Conservation (phyloP, 1,140 invertebrate species). For the Portunus trituberculatus region DNA sequence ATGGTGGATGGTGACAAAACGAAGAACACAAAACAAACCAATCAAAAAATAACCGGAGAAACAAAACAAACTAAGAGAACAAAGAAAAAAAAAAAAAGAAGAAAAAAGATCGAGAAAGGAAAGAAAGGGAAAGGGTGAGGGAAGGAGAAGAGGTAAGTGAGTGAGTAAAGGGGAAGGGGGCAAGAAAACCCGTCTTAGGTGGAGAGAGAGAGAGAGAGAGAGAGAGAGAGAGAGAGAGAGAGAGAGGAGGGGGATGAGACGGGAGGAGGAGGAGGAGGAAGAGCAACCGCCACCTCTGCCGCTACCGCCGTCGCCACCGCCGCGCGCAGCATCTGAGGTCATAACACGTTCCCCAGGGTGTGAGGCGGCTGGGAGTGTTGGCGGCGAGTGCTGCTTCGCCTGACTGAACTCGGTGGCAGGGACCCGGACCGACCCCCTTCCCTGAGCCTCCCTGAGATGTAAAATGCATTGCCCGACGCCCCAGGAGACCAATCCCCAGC, state of each 20-base stretch:
- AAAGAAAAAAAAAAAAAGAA: neutral
- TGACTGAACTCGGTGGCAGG: neutral
- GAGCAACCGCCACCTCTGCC: neutral
- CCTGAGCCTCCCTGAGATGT: conserved; percentile 48
- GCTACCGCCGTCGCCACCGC: neutral
- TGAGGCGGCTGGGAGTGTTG: neutral
- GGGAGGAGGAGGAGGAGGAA: neutral
- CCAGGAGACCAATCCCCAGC: conserved; percentile 55
- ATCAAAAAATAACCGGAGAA: neutral
- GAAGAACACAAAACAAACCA: neutral
- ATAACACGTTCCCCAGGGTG: conserved; percentile 42
- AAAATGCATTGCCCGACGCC: conserved; percentile 63
- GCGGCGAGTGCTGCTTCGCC: neutral
- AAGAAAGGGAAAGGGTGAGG: neutral
- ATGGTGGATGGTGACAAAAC: neutral
- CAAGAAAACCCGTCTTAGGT: neutral
- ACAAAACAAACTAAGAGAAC: neutral
- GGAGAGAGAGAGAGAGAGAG: neutral
- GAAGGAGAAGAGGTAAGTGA: no score
- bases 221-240: neutral
- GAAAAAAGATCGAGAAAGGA: neutral
- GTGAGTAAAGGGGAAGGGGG: neutral
- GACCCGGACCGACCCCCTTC: conserved; percentile 24
- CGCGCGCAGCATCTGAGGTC: neutral
- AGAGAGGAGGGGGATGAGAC: neutral